Percentiles rank a stretch among this genome's conserved stretches.
phyloP scores from a whole-genome alignment of 1,140 invertebrate species.

The Hormaphis cornu region DNA sequence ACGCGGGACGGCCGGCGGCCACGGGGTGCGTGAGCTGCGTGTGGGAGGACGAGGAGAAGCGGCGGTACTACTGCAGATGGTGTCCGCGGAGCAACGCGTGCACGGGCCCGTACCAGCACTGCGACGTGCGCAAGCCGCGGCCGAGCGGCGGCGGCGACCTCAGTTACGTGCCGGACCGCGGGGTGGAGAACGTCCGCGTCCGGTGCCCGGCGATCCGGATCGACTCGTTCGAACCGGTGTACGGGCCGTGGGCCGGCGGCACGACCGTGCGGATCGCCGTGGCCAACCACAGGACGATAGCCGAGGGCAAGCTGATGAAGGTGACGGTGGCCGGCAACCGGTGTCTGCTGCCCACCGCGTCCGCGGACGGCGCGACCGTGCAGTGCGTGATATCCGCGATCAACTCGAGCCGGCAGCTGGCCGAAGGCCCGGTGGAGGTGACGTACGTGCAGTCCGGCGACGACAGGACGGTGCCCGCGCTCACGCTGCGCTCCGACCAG shows the following conservation, averaged over 20 bases:
- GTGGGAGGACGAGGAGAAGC: neutral
- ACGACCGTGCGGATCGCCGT: conserved; percentile 92
- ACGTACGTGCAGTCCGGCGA: neutral
- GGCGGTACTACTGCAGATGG: conserved; percentile 3
- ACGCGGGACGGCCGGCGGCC: no score
- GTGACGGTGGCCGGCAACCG: conserved; percentile 74
- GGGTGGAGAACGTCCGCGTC: conserved; percentile 51
- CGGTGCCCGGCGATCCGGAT: conserved; percentile 84
- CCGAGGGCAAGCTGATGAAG: conserved; percentile 81
- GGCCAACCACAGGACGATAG: conserved; percentile 89
- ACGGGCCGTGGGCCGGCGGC: conserved; percentile 84
- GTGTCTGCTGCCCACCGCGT: conserved; percentile 79
- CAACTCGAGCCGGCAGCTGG: conserved; percentile 44
- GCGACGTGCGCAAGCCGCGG: neutral
- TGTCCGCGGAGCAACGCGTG: neutral
- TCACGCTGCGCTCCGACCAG: conserved; percentile 71
- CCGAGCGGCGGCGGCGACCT: no score
- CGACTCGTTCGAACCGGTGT: conserved; percentile 69
- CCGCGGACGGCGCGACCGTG: conserved; percentile 60
- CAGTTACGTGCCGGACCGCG: neutral
- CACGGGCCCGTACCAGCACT: neutral
- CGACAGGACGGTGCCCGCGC: conserved; percentile 65
- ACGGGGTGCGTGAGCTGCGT: neutral
- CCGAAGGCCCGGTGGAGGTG: conserved; percentile 75
- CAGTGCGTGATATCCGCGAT: neutral